A percentile compares a stretch with the other conserved stretches of the same genome.
These are phyloP conservation scores for Typhlomys cinereus DNA, from an alignment of 2,113 vertebrate species.

Conservation along the genomic window DNA sequence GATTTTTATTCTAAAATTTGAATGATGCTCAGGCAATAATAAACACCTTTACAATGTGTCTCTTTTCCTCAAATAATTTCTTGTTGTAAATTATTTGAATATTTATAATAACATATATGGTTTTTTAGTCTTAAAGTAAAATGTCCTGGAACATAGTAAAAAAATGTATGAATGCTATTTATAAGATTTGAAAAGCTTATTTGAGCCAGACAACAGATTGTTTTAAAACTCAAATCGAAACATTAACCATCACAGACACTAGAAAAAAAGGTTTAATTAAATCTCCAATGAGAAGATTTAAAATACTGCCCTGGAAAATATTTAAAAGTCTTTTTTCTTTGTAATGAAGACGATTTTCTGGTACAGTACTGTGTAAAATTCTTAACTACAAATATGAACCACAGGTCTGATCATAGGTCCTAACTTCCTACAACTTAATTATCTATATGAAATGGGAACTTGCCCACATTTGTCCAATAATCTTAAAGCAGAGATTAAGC, in stretches of 20 bases:
- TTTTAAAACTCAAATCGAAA: neutral
- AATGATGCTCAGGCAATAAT: neutral
- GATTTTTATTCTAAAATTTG: neutral
- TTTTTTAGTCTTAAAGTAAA: no score
- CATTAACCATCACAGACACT: neutral
- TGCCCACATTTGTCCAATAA: neutral
- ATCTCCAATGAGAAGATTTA: neutral
- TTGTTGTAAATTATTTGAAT: no score
- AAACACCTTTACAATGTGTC: neutral
- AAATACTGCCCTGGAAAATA: neutral
- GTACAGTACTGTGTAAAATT: neutral
- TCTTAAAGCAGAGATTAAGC: neutral
- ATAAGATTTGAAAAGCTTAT: neutral
- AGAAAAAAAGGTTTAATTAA: neutral
- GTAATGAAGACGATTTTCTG: neutral
- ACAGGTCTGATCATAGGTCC: rapidly evolving
- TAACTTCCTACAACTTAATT: neutral
- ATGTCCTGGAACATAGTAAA: neutral
- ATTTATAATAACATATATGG: neutral
- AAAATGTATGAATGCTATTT: neutral
- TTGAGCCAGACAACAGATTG: neutral
- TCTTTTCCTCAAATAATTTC: neutral
- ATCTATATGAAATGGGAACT: neutral
- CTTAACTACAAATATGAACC: neutral
- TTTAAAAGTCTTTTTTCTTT: neutral